A percentile compares a stretch with the other conserved stretches of the same genome.
Evolutionary conservation across 2,888 invertebrate genomes (phyloP).

Genomic region (Amblyjoppa fuscipennis): DNA sequence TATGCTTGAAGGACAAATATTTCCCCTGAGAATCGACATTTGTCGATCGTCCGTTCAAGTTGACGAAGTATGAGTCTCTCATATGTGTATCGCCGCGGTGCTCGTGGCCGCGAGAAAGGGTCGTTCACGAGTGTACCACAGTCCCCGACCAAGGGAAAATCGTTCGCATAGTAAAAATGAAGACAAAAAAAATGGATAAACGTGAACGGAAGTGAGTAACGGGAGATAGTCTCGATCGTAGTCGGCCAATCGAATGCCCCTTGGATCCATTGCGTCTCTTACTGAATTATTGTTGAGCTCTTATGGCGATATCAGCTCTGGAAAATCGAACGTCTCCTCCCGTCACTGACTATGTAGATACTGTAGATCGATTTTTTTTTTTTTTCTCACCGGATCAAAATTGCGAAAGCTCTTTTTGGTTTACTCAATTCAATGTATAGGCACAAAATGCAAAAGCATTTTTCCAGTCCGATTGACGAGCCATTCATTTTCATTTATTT

Average conservation of each 20-base stretch:
- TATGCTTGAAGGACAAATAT: neutral
- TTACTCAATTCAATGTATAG: too few species aligned
- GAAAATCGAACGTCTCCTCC: slow-evolving; percentile 47
- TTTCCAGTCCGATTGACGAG: too few species aligned
- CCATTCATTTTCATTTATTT: neutral
- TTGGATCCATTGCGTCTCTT: slow-evolving; percentile 55
- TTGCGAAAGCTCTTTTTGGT: too few species aligned
- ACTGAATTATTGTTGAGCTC: slow-evolving; percentile 61
- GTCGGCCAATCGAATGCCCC: slow-evolving; percentile 19
- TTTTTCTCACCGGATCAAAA: too few species aligned
- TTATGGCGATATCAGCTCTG: slow-evolving; percentile 38
- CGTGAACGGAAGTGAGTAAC: slow-evolving; percentile 51
- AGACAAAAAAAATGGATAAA: slow-evolving; percentile 15
- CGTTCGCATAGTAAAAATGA: neutral
- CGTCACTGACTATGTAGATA: too few species aligned
- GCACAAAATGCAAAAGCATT: too few species aligned
- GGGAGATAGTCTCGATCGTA: slow-evolving; percentile 50
- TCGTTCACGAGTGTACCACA: slow-evolving; percentile 15
- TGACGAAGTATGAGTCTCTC: neutral
- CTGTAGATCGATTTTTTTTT: too few species aligned
- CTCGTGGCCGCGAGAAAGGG: slow-evolving; percentile 19
- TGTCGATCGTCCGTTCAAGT: neutral
- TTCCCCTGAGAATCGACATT: neutral
- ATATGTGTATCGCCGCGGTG: slow-evolving; percentile 3
- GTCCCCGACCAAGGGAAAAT: neutral